phyloP scores from a whole-genome alignment of 2,797 vertebrate species.

The Pseudopleuronectes americanus region DNA sequence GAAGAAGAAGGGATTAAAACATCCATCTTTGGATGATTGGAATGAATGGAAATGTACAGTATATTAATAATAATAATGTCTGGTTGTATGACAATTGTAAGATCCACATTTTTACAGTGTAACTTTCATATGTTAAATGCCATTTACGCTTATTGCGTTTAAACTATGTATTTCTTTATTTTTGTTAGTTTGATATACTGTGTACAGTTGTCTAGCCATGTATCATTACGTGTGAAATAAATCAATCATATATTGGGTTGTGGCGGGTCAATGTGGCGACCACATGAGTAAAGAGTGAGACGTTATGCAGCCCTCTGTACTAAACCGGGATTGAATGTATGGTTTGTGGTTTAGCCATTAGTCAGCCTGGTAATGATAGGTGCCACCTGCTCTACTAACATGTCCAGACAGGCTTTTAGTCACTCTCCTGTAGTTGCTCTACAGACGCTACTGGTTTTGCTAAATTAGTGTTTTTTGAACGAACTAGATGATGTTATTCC shows the following conservation, averaged over 20 bases:
- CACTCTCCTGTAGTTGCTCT: conserved; percentile 51
- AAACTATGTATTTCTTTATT: conserved; percentile 85
- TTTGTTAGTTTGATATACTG: conserved; percentile 87
- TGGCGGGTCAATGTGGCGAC: conserved; percentile 77
- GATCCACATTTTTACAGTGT: conserved; percentile 85
- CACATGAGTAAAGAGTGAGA: conserved; percentile 61
- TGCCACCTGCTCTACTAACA: conserved; percentile 66
- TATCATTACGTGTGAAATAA: conserved; percentile 87
- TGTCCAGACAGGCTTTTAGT: conserved; percentile 63
- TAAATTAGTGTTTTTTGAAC: conserved; percentile 62
- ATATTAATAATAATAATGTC: conserved; percentile 86
- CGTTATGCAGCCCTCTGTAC: conserved; percentile 57
- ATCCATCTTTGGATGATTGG: conserved; percentile 77
- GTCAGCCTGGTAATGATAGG: conserved; percentile 72
- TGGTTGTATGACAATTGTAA: conserved; percentile 86
- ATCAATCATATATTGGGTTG: conserved; percentile 84
- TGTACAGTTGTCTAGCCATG: conserved; percentile 87
- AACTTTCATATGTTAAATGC: conserved; percentile 86
- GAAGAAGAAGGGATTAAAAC: conserved; percentile 76
- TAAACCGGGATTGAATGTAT: conserved; percentile 70
- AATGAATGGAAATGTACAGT: conserved; percentile 84
- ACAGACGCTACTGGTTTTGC: conserved; percentile 49
- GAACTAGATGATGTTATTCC: conserved; percentile 34
- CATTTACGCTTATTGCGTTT: conserved; percentile 84
- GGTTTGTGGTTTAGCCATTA: conserved; percentile 72